A percentile compares a stretch with the other conserved stretches of the same genome.
Evolutionary conservation across 2,113 vertebrate species (phyloP).

Genomic region (Mobula birostris): DNA sequence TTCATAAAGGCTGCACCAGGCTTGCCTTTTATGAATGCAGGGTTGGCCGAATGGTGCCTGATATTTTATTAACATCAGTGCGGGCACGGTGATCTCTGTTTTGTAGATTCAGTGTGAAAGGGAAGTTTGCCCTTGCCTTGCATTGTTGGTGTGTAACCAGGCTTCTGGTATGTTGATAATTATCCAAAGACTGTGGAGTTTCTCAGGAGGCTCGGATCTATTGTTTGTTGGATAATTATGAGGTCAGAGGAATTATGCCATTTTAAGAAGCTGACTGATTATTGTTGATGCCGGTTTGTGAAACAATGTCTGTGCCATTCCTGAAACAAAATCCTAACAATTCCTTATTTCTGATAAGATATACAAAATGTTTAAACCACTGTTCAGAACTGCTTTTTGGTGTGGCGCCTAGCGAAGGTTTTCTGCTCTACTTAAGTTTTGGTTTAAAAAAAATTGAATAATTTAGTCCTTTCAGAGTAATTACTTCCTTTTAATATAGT

Average conservation of each 20-base stretch:
- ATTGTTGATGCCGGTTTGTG: neutral
- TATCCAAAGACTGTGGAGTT: slow-evolving; percentile 38
- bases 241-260: slow-evolving; percentile 44
- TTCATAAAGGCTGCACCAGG: slow-evolving; percentile 8
- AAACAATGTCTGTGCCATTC: neutral
- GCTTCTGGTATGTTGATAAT: slow-evolving; percentile 42
- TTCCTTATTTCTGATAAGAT: neutral
- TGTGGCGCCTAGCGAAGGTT: neutral
- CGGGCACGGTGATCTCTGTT: slow-evolving; percentile 5
- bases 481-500: slow-evolving; percentile 32
- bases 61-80: slow-evolving; percentile 21
- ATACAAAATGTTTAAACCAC: neutral
- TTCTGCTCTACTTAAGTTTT: neutral
- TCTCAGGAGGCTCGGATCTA: slow-evolving; percentile 41
- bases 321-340: neutral
- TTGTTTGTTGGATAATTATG: slow-evolving; percentile 44
- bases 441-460: slow-evolving; percentile 3
- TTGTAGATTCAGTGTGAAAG: slow-evolving; percentile 20
- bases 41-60: slow-evolving; percentile 1
- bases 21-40: slow-evolving; percentile 11
- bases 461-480: slow-evolving; percentile 26
- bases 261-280: neutral
- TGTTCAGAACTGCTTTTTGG: slow-evolving; percentile 7
- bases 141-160: slow-evolving; percentile 42
- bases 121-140: slow-evolving; percentile 30